Percentiles rank a stretch among this genome's conserved stretches.
Conservation (phyloP, 2,797 vertebrate genomes). For the Enteromius trimaculatus region DNA sequence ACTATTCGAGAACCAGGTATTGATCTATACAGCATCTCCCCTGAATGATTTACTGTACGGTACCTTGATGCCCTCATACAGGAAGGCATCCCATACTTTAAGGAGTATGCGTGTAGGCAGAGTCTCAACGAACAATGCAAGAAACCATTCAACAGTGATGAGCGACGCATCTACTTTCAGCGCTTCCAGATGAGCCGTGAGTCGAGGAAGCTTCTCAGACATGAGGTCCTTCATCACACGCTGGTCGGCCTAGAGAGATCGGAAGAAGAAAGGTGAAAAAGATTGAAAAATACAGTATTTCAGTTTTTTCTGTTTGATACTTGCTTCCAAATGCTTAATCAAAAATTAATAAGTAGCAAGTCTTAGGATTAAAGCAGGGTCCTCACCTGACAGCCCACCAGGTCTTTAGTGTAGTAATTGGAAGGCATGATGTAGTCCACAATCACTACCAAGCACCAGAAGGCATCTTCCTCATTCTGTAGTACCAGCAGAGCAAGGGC, state of each 20-base stretch:
- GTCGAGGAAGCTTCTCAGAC: slow-evolving; percentile 87
- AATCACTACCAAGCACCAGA: slow-evolving; percentile 92
- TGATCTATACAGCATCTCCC: neutral
- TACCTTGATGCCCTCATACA: slow-evolving; percentile 96
- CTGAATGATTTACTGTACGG: neutral
- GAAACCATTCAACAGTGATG: slow-evolving; percentile 94
- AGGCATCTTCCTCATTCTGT: slow-evolving; percentile 89
- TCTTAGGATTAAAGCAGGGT: neutral
- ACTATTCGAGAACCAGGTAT: neutral
- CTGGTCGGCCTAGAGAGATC: slow-evolving; percentile 86
- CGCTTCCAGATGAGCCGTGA: slow-evolving; percentile 84
- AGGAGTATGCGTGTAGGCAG: slow-evolving; percentile 90
- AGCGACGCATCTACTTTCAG: slow-evolving; percentile 86
- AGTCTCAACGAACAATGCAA: slow-evolving; percentile 91
- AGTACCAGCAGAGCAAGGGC: slow-evolving; percentile 89
- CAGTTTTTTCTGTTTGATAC: neutral
- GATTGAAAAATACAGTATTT: neutral
- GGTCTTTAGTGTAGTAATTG: slow-evolving; percentile 90
- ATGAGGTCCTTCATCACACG: slow-evolving; percentile 93
- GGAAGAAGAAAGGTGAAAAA: neutral
- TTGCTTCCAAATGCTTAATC: neutral
- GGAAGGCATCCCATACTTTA: slow-evolving; percentile 92
- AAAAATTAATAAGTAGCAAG: neutral
- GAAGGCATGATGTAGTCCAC: slow-evolving; percentile 90
- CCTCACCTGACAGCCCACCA: slow-evolving; percentile 89